Evolutionary conservation across 35 echinoderm and acorn worm species (phyloP).

Genomic region (Lytechinus pictus): DNA sequence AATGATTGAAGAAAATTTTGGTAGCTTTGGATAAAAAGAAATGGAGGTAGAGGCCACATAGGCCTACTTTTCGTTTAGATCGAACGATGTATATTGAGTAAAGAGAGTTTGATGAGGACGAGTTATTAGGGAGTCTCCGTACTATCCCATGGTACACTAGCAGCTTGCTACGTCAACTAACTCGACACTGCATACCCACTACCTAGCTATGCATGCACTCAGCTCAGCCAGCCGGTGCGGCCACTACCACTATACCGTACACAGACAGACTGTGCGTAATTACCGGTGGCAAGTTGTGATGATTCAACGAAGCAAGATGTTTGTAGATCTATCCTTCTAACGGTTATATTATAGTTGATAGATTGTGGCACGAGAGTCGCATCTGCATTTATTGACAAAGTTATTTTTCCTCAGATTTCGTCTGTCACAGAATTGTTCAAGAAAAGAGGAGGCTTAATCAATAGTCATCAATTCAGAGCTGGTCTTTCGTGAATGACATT

Average conservation of each 20-base stretch:
- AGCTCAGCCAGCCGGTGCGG: no score
- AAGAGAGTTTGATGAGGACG: background rate
- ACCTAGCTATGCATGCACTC: no score
- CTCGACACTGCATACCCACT: background rate
- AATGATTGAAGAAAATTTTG: no score
- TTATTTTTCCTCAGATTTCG: background rate
- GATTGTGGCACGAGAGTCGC: background rate
- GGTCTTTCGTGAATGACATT: background rate
- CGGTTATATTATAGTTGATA: background rate
- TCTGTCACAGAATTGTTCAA: background rate
- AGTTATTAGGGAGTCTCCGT: background rate
- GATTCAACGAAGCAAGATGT: background rate
- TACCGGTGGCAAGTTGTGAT: no score
- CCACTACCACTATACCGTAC: background rate
- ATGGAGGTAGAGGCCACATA: no score
- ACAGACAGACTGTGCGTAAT: background rate
- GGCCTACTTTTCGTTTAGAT: no score
- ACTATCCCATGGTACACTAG: slow-evolving; percentile 25
- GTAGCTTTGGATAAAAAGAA: no score
- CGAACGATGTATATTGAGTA: background rate
- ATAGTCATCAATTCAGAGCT: background rate
- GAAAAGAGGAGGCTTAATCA: background rate
- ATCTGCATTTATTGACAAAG: background rate
- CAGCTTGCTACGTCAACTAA: slow-evolving; percentile 25
- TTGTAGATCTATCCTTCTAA: background rate